These are phyloP conservation scores for Prorops nasuta DNA, from an alignment of 1,140 invertebrate genomes.

Conservation along the genomic window DNA sequence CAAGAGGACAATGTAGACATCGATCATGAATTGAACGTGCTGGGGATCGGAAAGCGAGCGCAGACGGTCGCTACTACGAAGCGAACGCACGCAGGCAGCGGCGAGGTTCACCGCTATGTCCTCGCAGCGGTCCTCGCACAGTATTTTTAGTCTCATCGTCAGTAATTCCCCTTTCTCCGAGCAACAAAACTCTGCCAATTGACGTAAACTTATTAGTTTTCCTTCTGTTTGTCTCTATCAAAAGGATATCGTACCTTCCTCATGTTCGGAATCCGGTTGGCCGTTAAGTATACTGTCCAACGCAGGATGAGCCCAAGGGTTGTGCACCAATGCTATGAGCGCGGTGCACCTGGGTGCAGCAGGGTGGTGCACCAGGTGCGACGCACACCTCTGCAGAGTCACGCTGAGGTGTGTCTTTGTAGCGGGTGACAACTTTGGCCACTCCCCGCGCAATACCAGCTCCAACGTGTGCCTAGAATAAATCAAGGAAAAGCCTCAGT, in stretches of 20 bases:
- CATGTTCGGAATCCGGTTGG: constrained; percentile 50
- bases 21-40: constrained; percentile 57
- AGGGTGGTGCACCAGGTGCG: constrained; percentile 47
- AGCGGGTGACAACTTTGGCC: constrained; percentile 55
- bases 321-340: constrained; percentile 52
- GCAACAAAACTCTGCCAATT: constrained; percentile 54
- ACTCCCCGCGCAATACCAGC: constrained; percentile 60
- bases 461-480: constrained; percentile 55
- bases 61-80: constrained; percentile 48
- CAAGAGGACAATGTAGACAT: constrained; percentile 58
- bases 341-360: constrained; percentile 50
- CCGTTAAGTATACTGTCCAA: constrained; percentile 55
- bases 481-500: neutral
- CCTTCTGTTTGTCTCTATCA: neutral
- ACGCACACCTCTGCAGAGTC: constrained; percentile 54
- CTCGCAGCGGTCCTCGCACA: constrained; percentile 59
- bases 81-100: constrained; percentile 53
- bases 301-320: constrained; percentile 56
- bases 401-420: constrained; percentile 58
- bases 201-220: neutral
- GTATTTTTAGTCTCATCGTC: constrained; percentile 57
- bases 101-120: constrained; percentile 59
- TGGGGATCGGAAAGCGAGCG: constrained; percentile 50
- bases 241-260: constrained; percentile 37
- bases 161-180: constrained; percentile 57